Percentiles rank a stretch among this genome's conserved stretches.
phyloP scores from a whole-genome alignment of 2,797 vertebrate species.

The Echiichthys vipera region DNA sequence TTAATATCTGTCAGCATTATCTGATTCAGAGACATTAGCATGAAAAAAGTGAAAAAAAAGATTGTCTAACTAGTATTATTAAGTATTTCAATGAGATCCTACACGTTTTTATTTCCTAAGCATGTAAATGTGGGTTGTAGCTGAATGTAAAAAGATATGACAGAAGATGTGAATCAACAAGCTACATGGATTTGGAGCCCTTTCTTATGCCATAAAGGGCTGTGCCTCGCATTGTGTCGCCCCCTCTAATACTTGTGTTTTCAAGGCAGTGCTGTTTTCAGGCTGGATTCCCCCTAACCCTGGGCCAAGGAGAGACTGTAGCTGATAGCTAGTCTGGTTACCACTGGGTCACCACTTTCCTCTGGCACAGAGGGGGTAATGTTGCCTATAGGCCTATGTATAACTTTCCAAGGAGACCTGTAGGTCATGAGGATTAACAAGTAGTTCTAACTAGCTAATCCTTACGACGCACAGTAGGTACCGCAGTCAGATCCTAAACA shows the following conservation, averaged over 20 bases:
- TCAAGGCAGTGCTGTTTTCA: background rate
- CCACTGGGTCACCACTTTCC: background rate
- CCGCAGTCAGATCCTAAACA: slow-evolving; percentile 14
- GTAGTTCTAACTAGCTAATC: slow-evolving; percentile 20
- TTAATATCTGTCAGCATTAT: background rate
- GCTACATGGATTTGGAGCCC: background rate
- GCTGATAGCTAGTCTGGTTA: background rate
- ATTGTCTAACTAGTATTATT: slow-evolving; percentile 4
- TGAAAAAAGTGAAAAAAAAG: background rate
- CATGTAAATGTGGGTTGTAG: background rate
- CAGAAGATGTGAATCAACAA: background rate
- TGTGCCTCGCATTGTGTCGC: background rate
- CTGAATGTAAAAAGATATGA: background rate
- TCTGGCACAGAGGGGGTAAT: background rate
- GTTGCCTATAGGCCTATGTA: background rate
- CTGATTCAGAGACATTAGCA: background rate
- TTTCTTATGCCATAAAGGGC: background rate
- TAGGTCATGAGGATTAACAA: slow-evolving; percentile 38
- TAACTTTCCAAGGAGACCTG: slow-evolving; percentile 20
- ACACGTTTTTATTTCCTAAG: background rate
- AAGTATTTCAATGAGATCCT: background rate
- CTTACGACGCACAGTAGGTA: background rate
- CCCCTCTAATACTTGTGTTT: background rate
- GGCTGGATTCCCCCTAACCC: background rate
- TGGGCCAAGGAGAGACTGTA: background rate